Base-by-base conservation (phyloP, 2,888 invertebrate species). In the Hetaerina titia region DNA sequence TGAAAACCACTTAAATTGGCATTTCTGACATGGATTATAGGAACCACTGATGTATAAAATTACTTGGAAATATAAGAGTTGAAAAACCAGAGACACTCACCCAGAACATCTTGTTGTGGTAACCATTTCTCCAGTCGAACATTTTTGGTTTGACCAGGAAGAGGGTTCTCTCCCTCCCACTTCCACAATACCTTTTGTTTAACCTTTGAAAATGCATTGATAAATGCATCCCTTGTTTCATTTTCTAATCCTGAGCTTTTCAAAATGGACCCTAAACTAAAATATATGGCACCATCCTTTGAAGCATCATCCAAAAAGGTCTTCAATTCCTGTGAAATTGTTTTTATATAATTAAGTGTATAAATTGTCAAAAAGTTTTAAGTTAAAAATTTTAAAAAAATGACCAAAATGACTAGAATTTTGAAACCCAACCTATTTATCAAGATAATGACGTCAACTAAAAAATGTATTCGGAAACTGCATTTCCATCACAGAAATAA, bases 111-210 rank as follows among this genome's bases (percentile, higher is more conserved):
- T 81, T 81, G 81, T 31, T 81, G 81, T 11, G 81, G 81, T 11
- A 97, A 96, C 97, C 97, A 97, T 90, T 96, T 96, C 25, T 96
- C 96, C 22, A 97, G 96, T 19, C 96, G 95, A 0, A 96, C 96
- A 95, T 96, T 96, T 60, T 95, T 74, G 0, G 96, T 96, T 31
- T 96, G 64, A 96, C 45, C 96, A 0, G 96, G 96, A 95, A 97
- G 95, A 56, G 56, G 89, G 17, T 96, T 95, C 0, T 96, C 95
- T 0, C 96, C 96, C 95, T 97, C 97, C 95, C 96, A 97, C 95
- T 97, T 97, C 97, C 97, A 97, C 6, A 97, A 94, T 0, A 97
- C 96, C 9, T 96, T 96, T 95, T 97, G 97, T 87, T 96, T 96
- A 95, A 96, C 94, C 45, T 95, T 95, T 2, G 95, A 95, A 95